Base-by-base conservation (phyloP, 1,140 invertebrate species). In the Octopus bimaculoides region DNA sequence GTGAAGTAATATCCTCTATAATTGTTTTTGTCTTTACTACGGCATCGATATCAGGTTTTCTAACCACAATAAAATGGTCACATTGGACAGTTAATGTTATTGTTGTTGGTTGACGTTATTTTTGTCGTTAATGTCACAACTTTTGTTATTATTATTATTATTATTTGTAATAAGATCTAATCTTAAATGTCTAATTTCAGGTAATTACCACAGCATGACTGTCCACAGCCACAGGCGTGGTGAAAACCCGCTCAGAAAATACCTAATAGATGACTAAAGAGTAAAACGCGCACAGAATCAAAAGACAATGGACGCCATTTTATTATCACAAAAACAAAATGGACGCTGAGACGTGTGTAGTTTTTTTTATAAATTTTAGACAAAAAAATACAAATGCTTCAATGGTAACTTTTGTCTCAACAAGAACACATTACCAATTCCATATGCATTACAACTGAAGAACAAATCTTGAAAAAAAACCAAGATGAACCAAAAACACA, bases 191-290 rank as follows among this genome's bases (percentile, higher is more conserved):
- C n/a, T 66, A n/a, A 14, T 75, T 75, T 17, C 41, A 75, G 74
- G 74, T 5, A 75, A 75, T 75, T 75, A 75, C 74, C 52, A 75
- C 74, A 75, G 74, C 52, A 52, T 75, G 74, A 52, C 74, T n/a
- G 5, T 53, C 9, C 41, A 26, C 52, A 17, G 20, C 14, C 26
- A 52, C 26, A 52, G n/a, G 52, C 74, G 52, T 10, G 74, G 74
- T 20, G 20, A 52, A 8, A 75, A 75, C 52, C 74, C 74, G 26
- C 26, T 75, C 14, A 75, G 52, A 6, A 75, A 75, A 75, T 75
- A 75, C n/a, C 20, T 77, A 26, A 77, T 54, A 55, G 77, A 66
- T 17, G 54, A 66, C 53, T 66, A 77, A 54, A 77, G 5, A 10
- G 4, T n/a, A 41, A 41, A 41, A 41, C 26, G 26, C 26, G 26